Base-by-base conservation (phyloP, 2,888 invertebrate species). In the Sericinus montela region DNA sequence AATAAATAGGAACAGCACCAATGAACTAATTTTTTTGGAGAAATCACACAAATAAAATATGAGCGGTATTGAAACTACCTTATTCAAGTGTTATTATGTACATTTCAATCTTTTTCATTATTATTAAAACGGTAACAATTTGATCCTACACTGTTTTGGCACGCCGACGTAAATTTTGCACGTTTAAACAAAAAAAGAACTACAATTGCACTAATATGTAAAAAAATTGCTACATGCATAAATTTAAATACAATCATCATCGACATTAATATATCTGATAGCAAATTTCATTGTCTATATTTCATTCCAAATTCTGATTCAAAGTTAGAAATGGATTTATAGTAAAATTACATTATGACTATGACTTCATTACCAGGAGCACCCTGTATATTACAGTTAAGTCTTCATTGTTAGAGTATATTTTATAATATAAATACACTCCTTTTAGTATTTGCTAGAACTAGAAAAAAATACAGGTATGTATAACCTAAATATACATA, bases 121-220 rank as follows among this genome's bases (percentile, higher is more conserved):
- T 55, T 10, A 55, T 66, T 70, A n/a, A n/a, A 73, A 71, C 44
- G 49, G 49, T 49, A 49, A 49, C 49, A 40, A 19, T 28, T 43
- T n/a, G 11, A n/a, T 11, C 2, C 29, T 15, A 19, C n/a, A 25
- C 5, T 23, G 19, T 48, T 48, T 49, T 49, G 49, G 49, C 49
- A 49, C 49, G 25, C 10, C 39, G 16, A 35, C 32, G 37, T 32
- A 28, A 37, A 45, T 19, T 19, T 19, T 19, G 19, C 19, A 19
- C 19, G 5, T 19, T 19, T 19, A 5, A 19, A 5, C 5, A 19
- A 19, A 3, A 19, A 19, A 19, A 3, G 5, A 19, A 19, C 19
- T 19, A 5, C 5, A 19, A 19, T 19, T 19, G 5, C 19, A 19
- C 19, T 3, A 19, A 2, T 19, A 5, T 19, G 3, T 19, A 5